Conservation (phyloP, 2,113 vertebrate genomes). For the Periophthalmodon schlosseri region DNA sequence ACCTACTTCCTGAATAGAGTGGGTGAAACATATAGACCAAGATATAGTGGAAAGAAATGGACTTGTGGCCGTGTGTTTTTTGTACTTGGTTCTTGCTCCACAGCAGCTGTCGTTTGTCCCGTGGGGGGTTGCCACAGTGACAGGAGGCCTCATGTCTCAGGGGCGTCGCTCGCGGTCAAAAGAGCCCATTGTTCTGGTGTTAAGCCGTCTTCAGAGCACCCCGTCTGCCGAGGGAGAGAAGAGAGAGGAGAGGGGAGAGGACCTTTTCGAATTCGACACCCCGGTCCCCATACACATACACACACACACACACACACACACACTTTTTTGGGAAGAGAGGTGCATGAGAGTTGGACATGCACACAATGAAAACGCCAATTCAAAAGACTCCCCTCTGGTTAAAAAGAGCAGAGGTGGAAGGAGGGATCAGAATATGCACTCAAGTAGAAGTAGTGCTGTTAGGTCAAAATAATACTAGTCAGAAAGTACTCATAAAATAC, state of each 20-base stretch:
- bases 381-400: slow-evolving; percentile 18
- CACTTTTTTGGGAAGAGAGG: slow-evolving; percentile 19
- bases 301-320: slow-evolving; percentile 29
- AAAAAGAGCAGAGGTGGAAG: slow-evolving; percentile 14
- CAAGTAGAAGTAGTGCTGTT: neutral
- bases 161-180: slow-evolving; percentile 81
- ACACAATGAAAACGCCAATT: slow-evolving; percentile 19
- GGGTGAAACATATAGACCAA: slow-evolving; percentile 51
- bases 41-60: slow-evolving; percentile 71
- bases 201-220: slow-evolving; percentile 79
- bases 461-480: neutral
- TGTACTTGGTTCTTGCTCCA: slow-evolving; percentile 69
- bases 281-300: slow-evolving; percentile 11
- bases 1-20: slow-evolving; percentile 31
- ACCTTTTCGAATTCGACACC: slow-evolving; percentile 54
- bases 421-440: neutral
- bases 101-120: slow-evolving; percentile 82
- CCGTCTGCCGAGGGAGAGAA: slow-evolving; percentile 71
- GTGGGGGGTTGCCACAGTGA: slow-evolving; percentile 83
- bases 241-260: neutral
- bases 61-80: slow-evolving; percentile 51
- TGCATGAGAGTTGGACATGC: slow-evolving; percentile 24
- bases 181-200: slow-evolving; percentile 80
- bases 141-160: slow-evolving; percentile 84
- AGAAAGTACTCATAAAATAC: neutral